Base-by-base conservation (phyloP, 2,113 vertebrate species). In the Leptosomus discolor region DNA sequence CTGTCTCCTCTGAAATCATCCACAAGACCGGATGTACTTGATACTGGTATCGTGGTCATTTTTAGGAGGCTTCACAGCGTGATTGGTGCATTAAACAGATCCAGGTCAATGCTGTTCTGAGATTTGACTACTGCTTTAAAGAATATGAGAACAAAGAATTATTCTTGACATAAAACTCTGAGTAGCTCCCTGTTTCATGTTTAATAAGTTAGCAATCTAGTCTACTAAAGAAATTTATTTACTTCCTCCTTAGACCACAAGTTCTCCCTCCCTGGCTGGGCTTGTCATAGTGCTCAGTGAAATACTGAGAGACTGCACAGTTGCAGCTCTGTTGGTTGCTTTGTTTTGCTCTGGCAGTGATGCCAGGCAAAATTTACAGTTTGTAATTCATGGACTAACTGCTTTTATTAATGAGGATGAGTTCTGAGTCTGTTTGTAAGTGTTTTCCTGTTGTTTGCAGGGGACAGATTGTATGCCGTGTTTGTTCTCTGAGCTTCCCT, bases 391-490 rank as follows among this genome's bases (percentile, higher is more conserved):
- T 88, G 51, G 36, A 61, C 60, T 93, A 96, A 85, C 88, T 93
- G 83, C 69, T 94, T 93, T 93, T 96, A 96, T 94, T 97, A 96
- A 96, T 94, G 84, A 94, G 74, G 74, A 87, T 56, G 61, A 70
- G 73, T 92, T 93, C 74, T 30, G 69, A 92, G 76, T 84, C 88
- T 88, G 54, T 78, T 93, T 46, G 3, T 82, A 79, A 94, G 58
- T 79, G 76, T 76, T 83, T 86, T 79, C 67, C 58, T 54, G 50
- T 80, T 79, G 65, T 88, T 86, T 94, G 76, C 46, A 53, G 60
- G 82, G 90, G 75, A 94, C 90, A 94, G 69, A 92, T 84, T 93
- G 86, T 91, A 20, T 46, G 53, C 53, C 7, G 4, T 65, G 27
- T 65, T 85, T 89, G 90, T 71, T 96, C 60, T 95, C 76, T 79